phyloP scores from a whole-genome alignment of 2,797 vertebrate species.

The Anas flavirostris region DNA sequence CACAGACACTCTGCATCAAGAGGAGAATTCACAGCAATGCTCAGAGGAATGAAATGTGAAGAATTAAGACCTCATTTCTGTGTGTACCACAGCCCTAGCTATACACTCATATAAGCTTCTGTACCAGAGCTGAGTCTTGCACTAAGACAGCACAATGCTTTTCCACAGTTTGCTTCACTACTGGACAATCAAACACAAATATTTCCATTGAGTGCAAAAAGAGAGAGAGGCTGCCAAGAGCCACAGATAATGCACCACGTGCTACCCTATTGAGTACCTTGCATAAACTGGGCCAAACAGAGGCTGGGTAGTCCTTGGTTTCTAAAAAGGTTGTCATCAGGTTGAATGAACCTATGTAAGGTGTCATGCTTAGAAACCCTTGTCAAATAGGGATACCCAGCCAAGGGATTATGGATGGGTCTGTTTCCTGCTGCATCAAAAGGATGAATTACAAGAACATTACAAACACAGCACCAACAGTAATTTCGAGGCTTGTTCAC shows the following conservation, averaged over 20 bases:
- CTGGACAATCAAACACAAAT: not conserved
- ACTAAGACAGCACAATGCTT: not conserved
- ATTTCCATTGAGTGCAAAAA: not conserved
- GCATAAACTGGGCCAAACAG: not conserved
- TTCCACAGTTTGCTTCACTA: not conserved
- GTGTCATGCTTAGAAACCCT: not conserved
- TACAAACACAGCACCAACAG: not conserved
- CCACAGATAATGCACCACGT: rapidly evolving
- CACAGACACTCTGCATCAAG: not conserved
- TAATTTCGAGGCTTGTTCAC: not conserved
- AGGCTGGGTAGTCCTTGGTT: not conserved
- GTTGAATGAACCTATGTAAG: not conserved
- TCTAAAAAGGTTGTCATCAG: not conserved
- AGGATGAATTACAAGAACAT: not conserved
- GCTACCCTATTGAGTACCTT: rapidly evolving
- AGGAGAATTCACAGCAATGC: not conserved
- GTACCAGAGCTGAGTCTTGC: not conserved
- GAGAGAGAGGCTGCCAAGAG: not conserved
- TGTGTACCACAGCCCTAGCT: not conserved
- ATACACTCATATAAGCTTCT: not conserved
- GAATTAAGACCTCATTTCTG: not conserved
- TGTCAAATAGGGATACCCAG: not conserved
- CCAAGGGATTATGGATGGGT: not conserved
- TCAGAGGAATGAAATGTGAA: not conserved
- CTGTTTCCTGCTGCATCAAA: not conserved